Base-by-base conservation (phyloP, 2,888 invertebrate genomes). In the Pseudanteris insignis region DNA sequence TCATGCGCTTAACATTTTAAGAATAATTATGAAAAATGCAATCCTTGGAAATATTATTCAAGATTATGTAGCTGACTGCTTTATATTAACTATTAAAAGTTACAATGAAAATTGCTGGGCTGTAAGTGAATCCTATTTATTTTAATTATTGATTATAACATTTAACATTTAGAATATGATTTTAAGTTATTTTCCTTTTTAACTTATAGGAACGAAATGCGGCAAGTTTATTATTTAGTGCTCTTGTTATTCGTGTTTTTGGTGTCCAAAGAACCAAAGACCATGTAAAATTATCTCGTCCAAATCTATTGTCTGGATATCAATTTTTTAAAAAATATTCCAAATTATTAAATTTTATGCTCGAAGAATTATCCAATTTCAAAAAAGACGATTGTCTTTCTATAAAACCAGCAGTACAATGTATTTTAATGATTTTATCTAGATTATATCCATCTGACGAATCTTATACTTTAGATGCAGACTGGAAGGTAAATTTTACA, bases 1-100 rank as follows among this genome's bases (percentile, higher is more conserved):
- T 21, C 96, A 96, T 80, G 86, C 91, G n/a, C 79, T 93, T 68
- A 96, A 97, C 79, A 90, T 95, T 44, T 81, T 96, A 65, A 84
- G 95, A 65, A 89, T 91, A 0, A 78, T 97, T 28, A 91, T 88
- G 75, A 85, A 91, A 24, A 89, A 91, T 78, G 85, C 91, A 1
- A 84, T 88, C 64, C 83, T 97, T 28, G 88, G 88, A 8, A 91
- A 92, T 60, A 81, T 85, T 54, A 86, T 91, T 0, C 83, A 85
- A 30, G 83, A 86, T 2, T 90, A 87, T 78, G 85, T 92, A 6
- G 87, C 86, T 0, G 84, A 84, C 28, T 92, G 89, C 10, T 82
- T 95, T 0, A 82, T 86, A 66, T 84, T 87, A 2, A 89, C 94
- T 2, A 83, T 96, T 14, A 79, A 81, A 8, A 91, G 92, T 5